Conservation (phyloP, 2,888 invertebrate species). For the Ennomos fuscantarius region DNA sequence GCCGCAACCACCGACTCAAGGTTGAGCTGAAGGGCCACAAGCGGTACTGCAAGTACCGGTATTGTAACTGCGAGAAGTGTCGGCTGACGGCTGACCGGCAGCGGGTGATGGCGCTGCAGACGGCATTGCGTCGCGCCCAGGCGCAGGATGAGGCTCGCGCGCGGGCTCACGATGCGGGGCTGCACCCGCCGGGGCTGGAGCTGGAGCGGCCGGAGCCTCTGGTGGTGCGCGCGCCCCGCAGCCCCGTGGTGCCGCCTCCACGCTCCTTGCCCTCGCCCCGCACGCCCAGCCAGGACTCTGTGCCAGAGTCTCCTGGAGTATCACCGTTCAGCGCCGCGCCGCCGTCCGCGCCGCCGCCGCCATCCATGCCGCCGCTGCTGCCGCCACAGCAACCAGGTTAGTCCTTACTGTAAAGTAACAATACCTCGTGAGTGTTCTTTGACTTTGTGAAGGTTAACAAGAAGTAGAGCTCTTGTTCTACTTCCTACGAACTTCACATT, state of each 20-base stretch:
- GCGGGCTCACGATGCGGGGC: slow-evolving; percentile 72
- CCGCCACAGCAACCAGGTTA: slow-evolving; percentile 80
- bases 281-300: slow-evolving; percentile 74
- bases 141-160: slow-evolving; percentile 92
- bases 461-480: too few species aligned
- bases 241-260: slow-evolving; percentile 64
- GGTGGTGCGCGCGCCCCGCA: slow-evolving; percentile 75
- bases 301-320: slow-evolving; percentile 74
- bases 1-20: slow-evolving; percentile 95
- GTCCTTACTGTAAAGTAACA: slow-evolving; percentile 40
- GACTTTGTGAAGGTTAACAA: too few species aligned
- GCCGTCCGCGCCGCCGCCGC: slow-evolving; percentile 74
- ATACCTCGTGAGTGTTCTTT: background rate
- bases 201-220: slow-evolving; percentile 79
- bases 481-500: too few species aligned
- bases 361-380: slow-evolving; percentile 83
- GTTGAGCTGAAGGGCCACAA: slow-evolving; percentile 96
- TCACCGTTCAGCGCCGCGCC: slow-evolving; percentile 69
- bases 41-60: slow-evolving; percentile 94
- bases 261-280: slow-evolving; percentile 72
- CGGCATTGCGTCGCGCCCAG: slow-evolving; percentile 92
- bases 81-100: slow-evolving; percentile 94
- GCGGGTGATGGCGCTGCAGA: slow-evolving; percentile 95
- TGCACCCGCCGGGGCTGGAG: slow-evolving; percentile 70
- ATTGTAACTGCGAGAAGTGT: slow-evolving; percentile 95